Conservation (phyloP, 2,888 invertebrate species). For the Pristionchus arcanus region DNA sequence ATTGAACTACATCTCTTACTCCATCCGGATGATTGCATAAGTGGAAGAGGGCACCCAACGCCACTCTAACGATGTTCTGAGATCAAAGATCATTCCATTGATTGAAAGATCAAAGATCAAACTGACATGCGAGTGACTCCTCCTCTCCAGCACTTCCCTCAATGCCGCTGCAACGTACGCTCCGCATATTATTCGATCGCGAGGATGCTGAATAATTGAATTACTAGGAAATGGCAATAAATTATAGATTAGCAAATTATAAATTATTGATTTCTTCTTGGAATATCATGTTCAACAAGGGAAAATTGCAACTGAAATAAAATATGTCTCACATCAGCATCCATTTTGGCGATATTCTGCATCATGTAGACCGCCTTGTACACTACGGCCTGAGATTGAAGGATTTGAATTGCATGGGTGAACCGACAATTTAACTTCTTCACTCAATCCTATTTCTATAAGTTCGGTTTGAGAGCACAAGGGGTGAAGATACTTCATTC, state of each 20-base stretch:
- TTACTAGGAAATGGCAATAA: not conserved
- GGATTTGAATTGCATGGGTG: not conserved
- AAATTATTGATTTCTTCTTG: not conserved
- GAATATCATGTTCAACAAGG: not conserved
- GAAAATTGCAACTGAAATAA: not conserved
- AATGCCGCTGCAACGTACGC: constrained; percentile 63
- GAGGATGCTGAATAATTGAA: not conserved
- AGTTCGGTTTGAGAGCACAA: too few species aligned
- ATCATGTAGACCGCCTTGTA: constrained; percentile 71
- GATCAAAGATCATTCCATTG: not conserved
- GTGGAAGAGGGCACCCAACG: constrained; percentile 70
- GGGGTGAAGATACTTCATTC: too few species aligned
- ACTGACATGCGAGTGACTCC: not conserved
- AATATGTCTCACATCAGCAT: constrained; percentile 60
- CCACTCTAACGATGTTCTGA: constrained; percentile 68
- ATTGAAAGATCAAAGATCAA: constrained; percentile 20
- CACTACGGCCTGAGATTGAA: constrained; percentile 66
- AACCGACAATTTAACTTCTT: too few species aligned
- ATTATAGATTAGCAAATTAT: not conserved
- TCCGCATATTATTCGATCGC: constrained; percentile 61
- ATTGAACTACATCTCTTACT: constrained; percentile 57
- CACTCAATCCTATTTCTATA: too few species aligned
- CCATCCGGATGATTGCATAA: constrained; percentile 72
- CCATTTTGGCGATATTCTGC: constrained; percentile 72
- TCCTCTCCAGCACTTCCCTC: constrained; percentile 58